Evolutionary conservation across 2,113 vertebrate genomes (phyloP), one percentile per base, ranked within the genome.

Genomic region (Caranx melampygus): DNA sequence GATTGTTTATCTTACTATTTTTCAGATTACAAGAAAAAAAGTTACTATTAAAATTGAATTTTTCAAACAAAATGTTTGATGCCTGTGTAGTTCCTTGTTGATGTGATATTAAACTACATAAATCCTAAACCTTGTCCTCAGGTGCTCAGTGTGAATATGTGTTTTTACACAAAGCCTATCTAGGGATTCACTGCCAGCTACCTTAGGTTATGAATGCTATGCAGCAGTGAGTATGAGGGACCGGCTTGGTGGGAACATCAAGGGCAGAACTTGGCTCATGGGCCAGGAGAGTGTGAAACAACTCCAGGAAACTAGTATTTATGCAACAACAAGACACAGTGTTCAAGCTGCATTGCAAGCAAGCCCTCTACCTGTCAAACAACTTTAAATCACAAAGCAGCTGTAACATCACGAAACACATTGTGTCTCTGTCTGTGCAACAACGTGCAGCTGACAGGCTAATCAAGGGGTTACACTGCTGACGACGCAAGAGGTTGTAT

Each of bases 391-490:
- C 44, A 82, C 33, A 72, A 67, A 60, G 49, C 72, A 80, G 60
- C 79, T 77, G 54, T 57, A 40, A 79, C 20, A 61, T 77, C 61
- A 74, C 40, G 57, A 80, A 73, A 70, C 57, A 71, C 65, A 84
- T 40, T 55, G 0, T 60, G 49, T 74, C 34, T 69, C 54, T 52
- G 57, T 45, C 78, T 72, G 51, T 65, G 54, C 4, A 58, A 71
- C 60, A 57, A 11, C 20, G 51, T 31, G 61, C 51, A 71, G 55
- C 77, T 67, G 80, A 69, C 63, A 71, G 15, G 8, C 21, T 52
- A 54, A 85, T 87, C 79, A 83, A 85, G 78, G 63, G 31, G 47
- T 49, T 55, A 14, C 18, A 20, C 21, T 61, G 74, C 57, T 44
- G 71, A 81, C 73, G 62, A 64, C 45, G 80, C 75, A 67, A 75